Evolutionary conservation across 2,888 invertebrate species (phyloP).

Genomic region (Mythimna ferrago): DNA sequence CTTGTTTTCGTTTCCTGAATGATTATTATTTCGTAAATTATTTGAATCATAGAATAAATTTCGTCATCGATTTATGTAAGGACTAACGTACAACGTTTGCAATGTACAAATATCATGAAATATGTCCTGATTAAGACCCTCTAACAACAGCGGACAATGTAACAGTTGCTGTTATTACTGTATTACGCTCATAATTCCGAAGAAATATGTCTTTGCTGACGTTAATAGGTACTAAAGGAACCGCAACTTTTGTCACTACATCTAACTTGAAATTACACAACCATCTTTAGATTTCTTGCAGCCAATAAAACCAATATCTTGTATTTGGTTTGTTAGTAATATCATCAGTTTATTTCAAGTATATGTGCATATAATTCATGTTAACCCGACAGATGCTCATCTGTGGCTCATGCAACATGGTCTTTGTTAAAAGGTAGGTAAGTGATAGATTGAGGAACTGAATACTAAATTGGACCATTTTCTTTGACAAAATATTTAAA

Average conservation of each 20-base stretch:
- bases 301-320: constrained; percentile 8
- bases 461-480: neutral
- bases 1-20: too few relatives aligned
- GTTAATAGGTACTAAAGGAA: constrained; percentile 57
- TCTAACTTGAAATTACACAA: neutral
- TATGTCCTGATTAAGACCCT: neutral
- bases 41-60: neutral
- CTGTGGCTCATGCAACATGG: too few relatives aligned
- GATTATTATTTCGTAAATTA: neutral
- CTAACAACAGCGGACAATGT: neutral
- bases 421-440: neutral
- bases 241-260: constrained; percentile 22
- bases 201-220: constrained; percentile 51
- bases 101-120: neutral
- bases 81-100: neutral
- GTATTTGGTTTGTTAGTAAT: neutral
- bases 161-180: neutral
- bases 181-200: constrained; percentile 4
- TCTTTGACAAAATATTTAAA: neutral
- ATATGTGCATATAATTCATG: neutral
- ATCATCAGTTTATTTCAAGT: neutral
- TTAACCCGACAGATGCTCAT: neutral
- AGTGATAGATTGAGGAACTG: neutral
- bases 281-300: constrained; percentile 16
- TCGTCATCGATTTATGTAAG: neutral